Percentiles rank a stretch among this genome's conserved stretches.
Conservation (phyloP, 1,140 invertebrate species). For the Trichogramma pretiosum region DNA sequence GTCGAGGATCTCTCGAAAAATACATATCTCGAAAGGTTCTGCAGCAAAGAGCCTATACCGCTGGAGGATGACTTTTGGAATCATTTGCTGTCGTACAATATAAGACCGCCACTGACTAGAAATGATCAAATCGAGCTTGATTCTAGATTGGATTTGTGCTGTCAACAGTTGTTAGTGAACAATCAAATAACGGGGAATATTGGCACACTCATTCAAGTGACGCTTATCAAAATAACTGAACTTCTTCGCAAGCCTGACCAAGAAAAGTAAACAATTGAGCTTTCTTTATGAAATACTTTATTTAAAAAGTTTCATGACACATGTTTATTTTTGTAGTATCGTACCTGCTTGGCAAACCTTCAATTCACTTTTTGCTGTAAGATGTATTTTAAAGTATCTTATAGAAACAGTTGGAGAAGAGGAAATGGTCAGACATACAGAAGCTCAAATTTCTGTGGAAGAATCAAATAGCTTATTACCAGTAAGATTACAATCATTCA, state of each 20-base stretch:
- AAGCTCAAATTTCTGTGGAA: constrained; percentile 43
- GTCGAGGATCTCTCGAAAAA: constrained; percentile 75
- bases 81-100: constrained; percentile 82
- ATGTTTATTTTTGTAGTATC: constrained; percentile 56
- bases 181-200: constrained; percentile 83
- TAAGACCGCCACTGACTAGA: constrained; percentile 65
- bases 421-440: constrained; percentile 64
- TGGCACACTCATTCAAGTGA: constrained; percentile 74
- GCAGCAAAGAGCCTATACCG: constrained; percentile 68
- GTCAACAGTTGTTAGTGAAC: constrained; percentile 66
- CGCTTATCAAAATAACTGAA: constrained; percentile 68
- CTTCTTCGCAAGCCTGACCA: constrained; percentile 72
- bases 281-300: constrained; percentile 10
- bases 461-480: constrained; percentile 19
- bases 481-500: constrained; percentile 50
- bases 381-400: constrained; percentile 82
- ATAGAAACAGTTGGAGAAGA: constrained; percentile 71
- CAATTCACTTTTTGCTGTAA: constrained; percentile 86
- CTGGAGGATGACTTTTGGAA: constrained; percentile 91
- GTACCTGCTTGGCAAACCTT: constrained; percentile 91
- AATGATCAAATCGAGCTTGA: constrained; percentile 61
- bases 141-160: constrained; percentile 62
- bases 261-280: constrained; percentile 62
- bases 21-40: constrained; percentile 69
- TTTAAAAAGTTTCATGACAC: constrained; percentile 17